Evolutionary conservation across 2,797 vertebrate species (phyloP).

Genomic region (Hydrolagus colliei): DNA sequence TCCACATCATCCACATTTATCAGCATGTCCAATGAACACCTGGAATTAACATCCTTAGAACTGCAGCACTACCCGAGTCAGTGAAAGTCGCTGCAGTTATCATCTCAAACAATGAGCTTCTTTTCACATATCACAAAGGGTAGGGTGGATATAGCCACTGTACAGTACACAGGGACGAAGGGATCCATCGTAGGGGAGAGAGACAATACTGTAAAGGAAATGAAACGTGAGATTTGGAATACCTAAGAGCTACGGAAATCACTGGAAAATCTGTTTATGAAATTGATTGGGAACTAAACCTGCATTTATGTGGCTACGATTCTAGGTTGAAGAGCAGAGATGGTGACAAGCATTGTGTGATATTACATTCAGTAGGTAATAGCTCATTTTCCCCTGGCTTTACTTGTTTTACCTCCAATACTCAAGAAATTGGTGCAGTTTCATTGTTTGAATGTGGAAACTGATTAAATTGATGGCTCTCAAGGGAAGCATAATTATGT

Average conservation of each 20-base stretch:
- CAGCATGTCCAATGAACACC: not conserved
- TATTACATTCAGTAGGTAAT: not conserved
- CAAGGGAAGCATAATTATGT: not conserved
- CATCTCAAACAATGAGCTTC: not conserved
- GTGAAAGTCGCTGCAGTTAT: not conserved
- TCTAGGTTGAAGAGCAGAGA: not conserved
- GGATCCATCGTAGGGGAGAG: not conserved
- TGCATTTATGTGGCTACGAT: not conserved
- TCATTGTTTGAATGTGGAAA: not conserved
- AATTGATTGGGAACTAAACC: not conserved
- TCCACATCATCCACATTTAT: not conserved
- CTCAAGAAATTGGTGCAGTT: not conserved
- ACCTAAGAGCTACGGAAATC: not conserved
- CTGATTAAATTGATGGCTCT: not conserved
- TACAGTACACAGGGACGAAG: not conserved
- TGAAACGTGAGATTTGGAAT: not conserved
- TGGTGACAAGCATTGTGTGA: not conserved
- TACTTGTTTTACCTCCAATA: not conserved
- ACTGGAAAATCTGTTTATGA: too few relatives aligned
- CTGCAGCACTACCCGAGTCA: not conserved
- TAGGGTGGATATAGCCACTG: not conserved
- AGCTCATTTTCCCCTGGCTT: not conserved
- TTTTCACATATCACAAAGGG: not conserved
- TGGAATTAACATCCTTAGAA: not conserved
- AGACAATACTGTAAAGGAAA: not conserved